Conservation (phyloP, 2,113 vertebrate genomes). For the Pseudopipra pipra region DNA sequence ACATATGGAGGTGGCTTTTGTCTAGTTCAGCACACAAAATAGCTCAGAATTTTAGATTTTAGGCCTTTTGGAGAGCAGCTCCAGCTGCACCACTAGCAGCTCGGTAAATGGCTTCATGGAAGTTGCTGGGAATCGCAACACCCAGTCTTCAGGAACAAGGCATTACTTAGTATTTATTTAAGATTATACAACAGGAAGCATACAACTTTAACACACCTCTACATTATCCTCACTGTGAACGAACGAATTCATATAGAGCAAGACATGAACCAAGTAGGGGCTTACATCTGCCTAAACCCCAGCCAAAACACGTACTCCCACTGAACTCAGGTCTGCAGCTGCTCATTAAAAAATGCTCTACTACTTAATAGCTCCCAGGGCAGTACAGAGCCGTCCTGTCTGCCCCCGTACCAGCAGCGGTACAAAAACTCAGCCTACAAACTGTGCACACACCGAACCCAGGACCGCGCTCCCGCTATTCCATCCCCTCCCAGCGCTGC, state of each 20-base stretch:
- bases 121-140: background rate
- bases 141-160: background rate
- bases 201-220: background rate
- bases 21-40: background rate
- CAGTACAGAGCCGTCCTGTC: background rate
- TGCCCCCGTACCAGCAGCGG: background rate
- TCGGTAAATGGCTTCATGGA: background rate
- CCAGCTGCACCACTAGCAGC: background rate
- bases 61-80: background rate
- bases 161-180: background rate
- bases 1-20: background rate
- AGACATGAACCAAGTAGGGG: background rate
- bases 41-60: background rate
- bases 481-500: background rate
- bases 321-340: background rate
- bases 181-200: background rate
- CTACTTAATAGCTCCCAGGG: fast-evolving
- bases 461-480: fast-evolving
- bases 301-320: background rate
- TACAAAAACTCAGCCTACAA: background rate
- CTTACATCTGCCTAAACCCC: background rate
- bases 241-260: background rate
- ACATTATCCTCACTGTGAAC: background rate
- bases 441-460: fast-evolving
- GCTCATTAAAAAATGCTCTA: background rate